Evolutionary conservation across 2,113 vertebrate species (phyloP), one percentile per base, ranked within the genome.

Genomic region (Syngnathus typhle): DNA sequence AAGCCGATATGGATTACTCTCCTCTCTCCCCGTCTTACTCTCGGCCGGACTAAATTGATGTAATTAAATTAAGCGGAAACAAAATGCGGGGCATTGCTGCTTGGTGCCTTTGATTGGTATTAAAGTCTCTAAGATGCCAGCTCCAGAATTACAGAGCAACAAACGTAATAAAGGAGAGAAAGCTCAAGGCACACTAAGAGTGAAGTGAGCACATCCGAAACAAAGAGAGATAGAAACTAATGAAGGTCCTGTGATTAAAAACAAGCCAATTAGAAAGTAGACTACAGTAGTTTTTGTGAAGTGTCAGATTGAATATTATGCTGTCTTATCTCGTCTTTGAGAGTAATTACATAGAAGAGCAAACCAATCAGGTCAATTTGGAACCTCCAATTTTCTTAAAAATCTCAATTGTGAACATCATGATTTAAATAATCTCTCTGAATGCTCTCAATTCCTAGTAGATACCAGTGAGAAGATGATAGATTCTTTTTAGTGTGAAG

Each of bases 11-110:
- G 75, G 72, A 85, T 83, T 84, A 85, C 79, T 67, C 79, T 73
- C 62, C 71, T 52, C 75, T 15, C 69, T 32, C 51, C 16, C 51
- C 3, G n/a, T n/a, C 68, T 62, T 69, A 58, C 69, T 74, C 62
- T 32, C 60, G 71, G 76, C 76, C 69, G 72, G 83, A 71, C 76
- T 87, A 88, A 90, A 85, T 85, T 82, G 76, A 85, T 78, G 73
- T 87, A 88, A 89, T 90, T 88, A 82, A 86, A 88, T 87, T 85
- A 88, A 87, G 83, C 77, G 41, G 74, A 75, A 77, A 81, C 82
- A 78, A 77, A 81, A 87, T 85, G 82, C 79, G 73, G 77, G 78
- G 61, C 79, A 82, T 67, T 79, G 72, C 74, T 64, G 73, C 80
- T 68, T 80, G 65, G 60, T 71, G 59, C 80, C 74, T 41, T 63